These are phyloP conservation scores for Ecdyonurus torrentis DNA, from an alignment of 2,888 invertebrate genomes.

Conservation along the genomic window DNA sequence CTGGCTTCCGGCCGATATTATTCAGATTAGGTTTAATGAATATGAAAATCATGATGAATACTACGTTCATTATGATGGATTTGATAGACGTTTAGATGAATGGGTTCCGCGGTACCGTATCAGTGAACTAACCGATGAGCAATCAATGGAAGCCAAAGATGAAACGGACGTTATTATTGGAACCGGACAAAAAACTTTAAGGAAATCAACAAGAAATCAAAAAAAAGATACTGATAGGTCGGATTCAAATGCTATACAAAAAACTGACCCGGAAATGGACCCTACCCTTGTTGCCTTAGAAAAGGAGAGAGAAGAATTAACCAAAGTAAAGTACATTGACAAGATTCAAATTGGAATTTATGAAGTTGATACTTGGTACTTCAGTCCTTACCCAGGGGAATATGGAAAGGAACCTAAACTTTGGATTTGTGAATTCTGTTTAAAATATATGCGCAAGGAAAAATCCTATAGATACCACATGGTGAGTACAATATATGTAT, in stretches of 20 bases:
- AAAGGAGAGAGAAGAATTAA: conserved; percentile 30
- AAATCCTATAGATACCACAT: conserved; percentile 27
- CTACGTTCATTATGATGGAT: conserved; percentile 38
- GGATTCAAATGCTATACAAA: conserved; percentile 29
- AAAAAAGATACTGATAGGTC: background rate
- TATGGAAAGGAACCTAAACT: conserved; percentile 31
- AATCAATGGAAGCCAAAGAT: background rate
- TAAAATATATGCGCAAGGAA: conserved; percentile 34
- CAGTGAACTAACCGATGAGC: background rate
- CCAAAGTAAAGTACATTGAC: conserved; percentile 30
- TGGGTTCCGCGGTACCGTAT: conserved; percentile 29
- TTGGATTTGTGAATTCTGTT: conserved; percentile 36
- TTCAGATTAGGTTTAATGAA: conserved; percentile 26
- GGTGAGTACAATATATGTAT: conserved; percentile 11
- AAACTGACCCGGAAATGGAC: too few relatives aligned
- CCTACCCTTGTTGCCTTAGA: conserved; percentile 37
- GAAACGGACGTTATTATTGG: conserved; percentile 26
- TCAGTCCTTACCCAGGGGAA: conserved; percentile 40
- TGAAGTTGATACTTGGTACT: conserved; percentile 43
- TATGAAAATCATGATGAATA: conserved; percentile 26
- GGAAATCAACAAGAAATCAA: background rate
- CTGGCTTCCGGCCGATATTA: conserved; percentile 25
- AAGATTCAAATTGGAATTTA: conserved; percentile 35
- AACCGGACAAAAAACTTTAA: too few relatives aligned
- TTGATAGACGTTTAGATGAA: conserved; percentile 36